Base-by-base conservation (phyloP, 2,113 vertebrate genomes). In the Myiopsitta monachus region DNA sequence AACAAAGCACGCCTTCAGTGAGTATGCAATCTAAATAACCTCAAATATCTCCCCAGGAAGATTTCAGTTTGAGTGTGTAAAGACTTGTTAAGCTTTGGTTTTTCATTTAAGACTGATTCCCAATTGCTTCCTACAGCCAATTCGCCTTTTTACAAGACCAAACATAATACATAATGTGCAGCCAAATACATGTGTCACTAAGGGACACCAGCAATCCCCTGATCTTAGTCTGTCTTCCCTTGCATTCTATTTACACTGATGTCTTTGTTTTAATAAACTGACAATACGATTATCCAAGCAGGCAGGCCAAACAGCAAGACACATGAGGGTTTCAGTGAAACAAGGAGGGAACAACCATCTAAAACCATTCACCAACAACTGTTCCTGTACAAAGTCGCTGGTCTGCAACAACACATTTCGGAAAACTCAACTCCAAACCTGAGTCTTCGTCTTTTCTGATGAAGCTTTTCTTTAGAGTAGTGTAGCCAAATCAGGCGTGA, bases 1-100 rank as follows among this genome's bases (percentile, higher is more conserved):
- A 96, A 96, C 33, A 92, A 96, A 97, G 73, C 16, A 94, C 10
- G 75, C 13, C 64, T 72, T 79, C 13, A 82, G 38, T 62, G 28
- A 87, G 31, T 3, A 41, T 19, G 68, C 49, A 24, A 30, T 10
- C 41, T n/a, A 81, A 74, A 6, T 12, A 54, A 61, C 15, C 47
- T 18, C 64, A 78, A 31, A 3, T 41, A 81, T 18, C 27, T 90
- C 57, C 33, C 43, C n/a, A 52, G 18, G 31, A 7, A 78, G 6
- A 14, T 68, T 72, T 41, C 62, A 31, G 9, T 70, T 59, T 23
- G 57, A 85, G 12, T 18, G 27, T 2, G 4, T 26, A 69, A 82
- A 87, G 33, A 89, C n/a, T 43, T 21, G 39, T 51, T 44, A 75
- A 38, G 8, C 13, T 15, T 1, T 26, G 14, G 6, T 31, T 14